These are phyloP conservation scores for Oreotrochilus melanogaster DNA, from an alignment of 2,113 vertebrate genomes.

Conservation along the genomic window DNA sequence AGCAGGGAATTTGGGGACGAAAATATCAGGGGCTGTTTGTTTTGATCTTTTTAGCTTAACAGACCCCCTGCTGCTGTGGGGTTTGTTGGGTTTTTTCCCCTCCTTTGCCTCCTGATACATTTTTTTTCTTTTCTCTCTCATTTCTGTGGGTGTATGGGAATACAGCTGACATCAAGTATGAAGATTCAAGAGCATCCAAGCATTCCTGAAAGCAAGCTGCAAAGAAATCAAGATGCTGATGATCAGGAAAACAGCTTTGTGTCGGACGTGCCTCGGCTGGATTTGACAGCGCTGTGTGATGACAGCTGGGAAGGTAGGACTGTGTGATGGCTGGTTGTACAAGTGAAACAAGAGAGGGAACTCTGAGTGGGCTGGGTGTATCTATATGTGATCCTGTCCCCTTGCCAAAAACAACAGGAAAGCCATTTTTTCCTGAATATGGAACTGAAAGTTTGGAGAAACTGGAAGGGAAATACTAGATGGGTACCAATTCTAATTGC, in stretches of 20 bases:
- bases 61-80: slow-evolving; percentile 53
- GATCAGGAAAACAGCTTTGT: slow-evolving; percentile 80
- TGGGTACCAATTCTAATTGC: background rate
- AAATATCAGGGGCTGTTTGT: slow-evolving; percentile 51
- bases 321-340: background rate
- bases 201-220: slow-evolving; percentile 81
- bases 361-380: background rate
- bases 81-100: background rate
- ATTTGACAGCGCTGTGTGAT: slow-evolving; percentile 87
- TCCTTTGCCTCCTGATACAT: background rate
- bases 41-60: slow-evolving; percentile 60
- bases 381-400: background rate
- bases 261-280: slow-evolving; percentile 86
- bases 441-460: background rate
- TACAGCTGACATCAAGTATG: slow-evolving; percentile 87
- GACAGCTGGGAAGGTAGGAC: slow-evolving; percentile 92
- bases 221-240: slow-evolving; percentile 77
- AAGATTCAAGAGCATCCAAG: slow-evolving; percentile 93
- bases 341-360: background rate
- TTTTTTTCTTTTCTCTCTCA: background rate
- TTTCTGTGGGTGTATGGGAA: slow-evolving; percentile 45
- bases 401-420: background rate
- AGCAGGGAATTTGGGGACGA: slow-evolving; percentile 19
- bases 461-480: background rate
- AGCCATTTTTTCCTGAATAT: background rate